Evolutionary conservation across 2,888 invertebrate genomes (phyloP).

Genomic region (Pantelozetes paolii): DNA sequence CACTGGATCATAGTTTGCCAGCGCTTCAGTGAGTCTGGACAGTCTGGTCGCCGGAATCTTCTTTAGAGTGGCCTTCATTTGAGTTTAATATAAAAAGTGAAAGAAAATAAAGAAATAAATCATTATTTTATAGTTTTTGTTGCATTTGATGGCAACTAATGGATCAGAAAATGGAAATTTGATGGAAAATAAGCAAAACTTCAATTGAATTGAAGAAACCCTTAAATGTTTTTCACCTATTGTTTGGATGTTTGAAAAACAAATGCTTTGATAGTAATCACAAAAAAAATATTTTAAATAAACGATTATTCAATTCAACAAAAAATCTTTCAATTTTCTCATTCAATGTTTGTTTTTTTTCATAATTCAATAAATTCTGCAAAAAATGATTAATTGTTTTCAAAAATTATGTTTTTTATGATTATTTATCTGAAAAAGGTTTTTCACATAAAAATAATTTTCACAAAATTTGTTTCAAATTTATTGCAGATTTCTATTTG

Average conservation of each 20-base stretch:
- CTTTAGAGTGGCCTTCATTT: slow-evolving; percentile 65
- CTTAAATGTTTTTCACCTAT: background rate
- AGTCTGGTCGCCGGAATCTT: slow-evolving; percentile 82
- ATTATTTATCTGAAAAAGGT: too few relatives aligned
- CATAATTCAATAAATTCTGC: too few relatives aligned
- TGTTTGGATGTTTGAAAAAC: too few relatives aligned
- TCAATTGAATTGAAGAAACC: background rate
- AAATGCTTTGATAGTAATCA: too few relatives aligned
- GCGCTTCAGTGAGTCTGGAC: slow-evolving; percentile 73
- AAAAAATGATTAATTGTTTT: too few relatives aligned
- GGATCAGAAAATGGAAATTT: slow-evolving; percentile 15
- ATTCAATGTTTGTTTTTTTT: too few relatives aligned
- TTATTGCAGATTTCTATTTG: too few relatives aligned
- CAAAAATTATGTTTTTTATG: too few relatives aligned
- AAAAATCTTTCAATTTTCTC: background rate
- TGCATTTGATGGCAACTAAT: slow-evolving; percentile 6
- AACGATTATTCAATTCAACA: background rate
- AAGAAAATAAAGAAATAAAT: background rate
- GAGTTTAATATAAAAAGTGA: background rate
- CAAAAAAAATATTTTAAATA: background rate
- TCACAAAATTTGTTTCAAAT: too few relatives aligned
- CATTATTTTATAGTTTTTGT: slow-evolving; percentile 12
- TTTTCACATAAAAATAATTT: too few relatives aligned
- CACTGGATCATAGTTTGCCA: slow-evolving; percentile 82
- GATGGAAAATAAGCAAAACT: background rate